Evolutionary conservation across 2,888 invertebrate genomes (phyloP).

Genomic region (Tubiluchus corallicola): DNA sequence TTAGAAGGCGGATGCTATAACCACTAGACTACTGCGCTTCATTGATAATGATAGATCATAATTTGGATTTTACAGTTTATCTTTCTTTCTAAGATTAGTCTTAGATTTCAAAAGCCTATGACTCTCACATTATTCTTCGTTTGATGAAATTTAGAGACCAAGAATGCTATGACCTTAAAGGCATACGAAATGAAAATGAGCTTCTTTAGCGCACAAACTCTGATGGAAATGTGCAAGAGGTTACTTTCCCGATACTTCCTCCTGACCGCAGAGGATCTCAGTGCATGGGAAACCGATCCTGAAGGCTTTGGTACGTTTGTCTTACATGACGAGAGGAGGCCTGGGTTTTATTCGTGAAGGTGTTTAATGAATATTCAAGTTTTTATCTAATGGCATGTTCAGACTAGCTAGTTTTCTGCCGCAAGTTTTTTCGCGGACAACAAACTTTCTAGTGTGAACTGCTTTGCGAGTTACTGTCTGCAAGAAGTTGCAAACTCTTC

Average conservation of each 20-base stretch:
- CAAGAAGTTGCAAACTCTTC: too few relatives aligned
- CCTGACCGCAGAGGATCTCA: slow-evolving; percentile 59
- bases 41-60: too few relatives aligned
- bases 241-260: slow-evolving; percentile 72
- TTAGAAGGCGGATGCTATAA: too few relatives aligned
- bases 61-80: background rate
- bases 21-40: too few relatives aligned
- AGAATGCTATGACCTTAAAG: slow-evolving; percentile 34
- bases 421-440: too few relatives aligned
- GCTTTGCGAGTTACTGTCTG: too few relatives aligned
- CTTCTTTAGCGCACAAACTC: slow-evolving; percentile 53
- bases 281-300: slow-evolving; percentile 72
- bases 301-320: slow-evolving; percentile 51
- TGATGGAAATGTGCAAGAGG: slow-evolving; percentile 61
- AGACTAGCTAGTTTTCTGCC: too few relatives aligned
- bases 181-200: slow-evolving; percentile 49
- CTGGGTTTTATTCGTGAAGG: too few relatives aligned
- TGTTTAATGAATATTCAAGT: too few relatives aligned
- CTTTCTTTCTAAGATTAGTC: slow-evolving; percentile 4
- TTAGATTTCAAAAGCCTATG: slow-evolving; percentile 4
- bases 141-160: slow-evolving; percentile 24
- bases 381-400: too few relatives aligned
- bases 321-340: background rate
- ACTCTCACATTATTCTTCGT: slow-evolving; percentile 4
- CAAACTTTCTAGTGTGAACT: too few relatives aligned